phyloP scores from a whole-genome alignment of 30 jellyfish, hydroid and myxozoan species.

The Aurelia sp. region DNA sequence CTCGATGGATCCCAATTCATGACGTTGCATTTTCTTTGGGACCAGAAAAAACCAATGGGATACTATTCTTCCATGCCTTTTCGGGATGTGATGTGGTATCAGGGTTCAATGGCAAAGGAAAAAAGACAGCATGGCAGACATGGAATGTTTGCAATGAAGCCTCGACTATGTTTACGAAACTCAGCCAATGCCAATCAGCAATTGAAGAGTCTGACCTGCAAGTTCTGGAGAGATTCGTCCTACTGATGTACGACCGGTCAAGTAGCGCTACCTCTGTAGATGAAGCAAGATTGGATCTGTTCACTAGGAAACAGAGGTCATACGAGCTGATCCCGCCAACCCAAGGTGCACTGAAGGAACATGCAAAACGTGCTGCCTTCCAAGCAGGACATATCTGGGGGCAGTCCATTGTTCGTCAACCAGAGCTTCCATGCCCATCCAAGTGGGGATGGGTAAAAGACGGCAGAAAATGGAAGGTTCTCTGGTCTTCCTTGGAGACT shows the following conservation, averaged over 20 bases:
- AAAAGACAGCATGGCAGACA: conserved; percentile 29
- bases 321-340: not conserved
- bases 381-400: too few relatives aligned
- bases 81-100: conserved; percentile 33
- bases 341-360: too few relatives aligned
- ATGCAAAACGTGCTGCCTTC: too few relatives aligned
- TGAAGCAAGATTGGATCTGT: conserved; percentile 11
- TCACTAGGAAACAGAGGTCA: conserved; percentile 8
- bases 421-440: too few relatives aligned
- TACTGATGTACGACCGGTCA: conserved; percentile 21
- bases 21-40: conserved; percentile 5
- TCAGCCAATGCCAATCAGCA: conserved; percentile 8
- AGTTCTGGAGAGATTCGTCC: conserved; percentile 23
- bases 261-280: conserved; percentile 1
- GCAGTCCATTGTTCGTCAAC: too few relatives aligned
- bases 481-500: too few relatives aligned
- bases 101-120: conserved; percentile 18
- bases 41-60: not conserved
- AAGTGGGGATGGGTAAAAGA: too few relatives aligned
- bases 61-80: conserved; percentile 45
- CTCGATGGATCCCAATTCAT: conserved; percentile 20
- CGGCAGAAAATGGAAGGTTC: too few relatives aligned
- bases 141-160: conserved; percentile 23
- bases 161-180: conserved; percentile 12
- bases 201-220: not conserved